Base-by-base conservation (phyloP, 2,113 vertebrate species). In the Dinomys branickii region DNA sequence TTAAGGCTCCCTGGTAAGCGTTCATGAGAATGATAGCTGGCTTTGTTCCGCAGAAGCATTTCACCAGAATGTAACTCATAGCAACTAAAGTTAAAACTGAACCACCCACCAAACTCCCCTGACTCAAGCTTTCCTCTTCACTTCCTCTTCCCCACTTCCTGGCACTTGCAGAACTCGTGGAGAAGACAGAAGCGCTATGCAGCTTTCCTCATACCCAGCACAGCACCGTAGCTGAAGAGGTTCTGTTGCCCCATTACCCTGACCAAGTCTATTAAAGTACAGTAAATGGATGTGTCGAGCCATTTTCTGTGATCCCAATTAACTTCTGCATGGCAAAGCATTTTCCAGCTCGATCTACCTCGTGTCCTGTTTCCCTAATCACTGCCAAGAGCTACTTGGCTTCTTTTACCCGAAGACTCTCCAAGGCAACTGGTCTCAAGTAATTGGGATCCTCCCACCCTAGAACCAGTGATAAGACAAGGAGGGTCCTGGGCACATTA, bases 261-360 rank as follows among this genome's bases (percentile, higher is more conserved):
- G 35, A 63, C 5, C 0, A 6, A 54, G 81, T 92, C 82, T 85
- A 58, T 77, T 69, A 95, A 96, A 97, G 58, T 38, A 88, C 82
- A 50, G 85, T 69, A 63, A 90, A 85, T 56, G 88, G 52, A 54
- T n/a, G 11, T 26, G 33, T 69, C 35, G 58, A 59, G 24, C 47
- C 59, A 38, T 94, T 86, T 65, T 80, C 75, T 90, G 47, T 90
- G 82, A 90, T 85, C 73, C 82, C 58, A 85, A 85, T 88, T 90
- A 95, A 94, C 91, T 96, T 90, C 69, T 85, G 69, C 77, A 44
- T 10, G 75, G n/a, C 5, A 1, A 81, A 33, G 84, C 13, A 12
- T 81, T 92, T 95, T 84, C 91, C 38, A 41, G 67, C 69, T 90
- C 81, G 3, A 20, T 77, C 19, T 77, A 85, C 92, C 56, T 81